Base-by-base conservation (phyloP, 2,797 vertebrate species). In the Poecilia picta region DNA sequence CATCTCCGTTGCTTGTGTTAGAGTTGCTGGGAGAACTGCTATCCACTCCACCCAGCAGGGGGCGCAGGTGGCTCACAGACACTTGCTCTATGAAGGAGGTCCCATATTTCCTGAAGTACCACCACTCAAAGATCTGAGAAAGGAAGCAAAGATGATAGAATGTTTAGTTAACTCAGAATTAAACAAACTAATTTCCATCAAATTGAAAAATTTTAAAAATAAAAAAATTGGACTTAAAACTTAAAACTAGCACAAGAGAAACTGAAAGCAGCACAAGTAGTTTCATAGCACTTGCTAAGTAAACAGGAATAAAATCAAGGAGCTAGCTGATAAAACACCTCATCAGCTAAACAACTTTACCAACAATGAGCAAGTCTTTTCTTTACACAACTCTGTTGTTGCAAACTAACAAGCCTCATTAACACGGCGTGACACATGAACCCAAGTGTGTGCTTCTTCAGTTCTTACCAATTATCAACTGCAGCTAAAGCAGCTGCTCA, bases 41-140 rank as follows among this genome's bases (percentile, higher is more conserved):
- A 94, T 99, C 98, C 90, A 98, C 97, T 87, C 98, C 98, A n/a
- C 98, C 98, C 96, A 99, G 97, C 85, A 99, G 97, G 89, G 98
- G 98, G 94, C 98, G 97, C 94, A 99, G 94, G 95, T 99, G 98
- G 92, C 97, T 99, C 88, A 99, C 98, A 77, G 98, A 99, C 90
- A 99, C 98, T 95, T 99, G 98, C 94, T 99, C 98, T 89, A 99
- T 99, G 95, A 99, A 99, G 25, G 98, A 99, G 0, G 98, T 99
- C 68, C 98, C 98, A 85, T 99, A 99, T 91, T 99, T 99, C 85
- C 98, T 97, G 95, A 99, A 99, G 93, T 99, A 99, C 98, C 98
- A 99, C 98, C 98, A 99, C 93, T 99, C 98, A 94, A 99, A 99
- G 95, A 99, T 99, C 98, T 99, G 77, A 55, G n/a, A 79, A 74